These are phyloP conservation scores for Macrophya annulata DNA, from an alignment of 2,888 invertebrate genomes.

Conservation along the genomic window DNA sequence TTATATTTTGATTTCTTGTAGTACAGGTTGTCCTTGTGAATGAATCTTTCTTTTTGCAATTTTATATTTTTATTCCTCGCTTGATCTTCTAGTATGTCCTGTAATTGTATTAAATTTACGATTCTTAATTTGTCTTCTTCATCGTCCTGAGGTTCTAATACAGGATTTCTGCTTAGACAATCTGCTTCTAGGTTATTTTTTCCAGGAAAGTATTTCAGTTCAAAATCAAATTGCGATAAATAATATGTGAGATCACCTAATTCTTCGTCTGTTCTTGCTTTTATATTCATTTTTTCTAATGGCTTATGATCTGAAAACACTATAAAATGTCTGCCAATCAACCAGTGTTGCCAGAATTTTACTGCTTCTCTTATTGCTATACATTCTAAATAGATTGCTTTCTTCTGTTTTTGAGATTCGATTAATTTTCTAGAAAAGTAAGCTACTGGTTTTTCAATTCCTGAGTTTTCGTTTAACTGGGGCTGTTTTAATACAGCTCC, in stretches of 20 bases:
- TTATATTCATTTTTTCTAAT: slow-evolving; percentile 64
- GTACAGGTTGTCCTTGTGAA: slow-evolving; percentile 53
- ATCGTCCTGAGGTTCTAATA: slow-evolving; percentile 54
- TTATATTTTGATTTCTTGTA: slow-evolving; percentile 56
- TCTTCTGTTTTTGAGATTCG: slow-evolving; percentile 58
- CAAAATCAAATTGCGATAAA: slow-evolving; percentile 66
- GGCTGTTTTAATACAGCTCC: slow-evolving; percentile 66
- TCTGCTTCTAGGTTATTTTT: slow-evolving; percentile 58
- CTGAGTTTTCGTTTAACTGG: slow-evolving; percentile 60
- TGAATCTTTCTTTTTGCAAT: slow-evolving; percentile 41
- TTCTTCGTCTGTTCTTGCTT: slow-evolving; percentile 66
- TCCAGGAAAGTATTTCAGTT: slow-evolving; percentile 62
- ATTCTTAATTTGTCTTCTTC: slow-evolving; percentile 50
- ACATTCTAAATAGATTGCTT: slow-evolving; percentile 61
- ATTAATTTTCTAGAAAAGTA: slow-evolving; percentile 52
- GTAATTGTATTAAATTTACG: slow-evolving; percentile 57
- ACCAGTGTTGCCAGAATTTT: slow-evolving; percentile 61
- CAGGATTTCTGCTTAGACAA: slow-evolving; percentile 56
- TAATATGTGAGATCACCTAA: slow-evolving; percentile 64
- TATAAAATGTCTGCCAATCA: slow-evolving; percentile 57
- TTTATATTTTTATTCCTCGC: slow-evolving; percentile 38
- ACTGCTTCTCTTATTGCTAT: slow-evolving; percentile 61
- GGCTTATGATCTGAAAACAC: slow-evolving; percentile 64
- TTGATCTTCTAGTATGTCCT: slow-evolving; percentile 55
- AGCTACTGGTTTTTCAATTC: slow-evolving; percentile 62